Percentiles rank a stretch among this genome's conserved stretches.
Conservation (phyloP, 2,888 invertebrate genomes). For the Drosophila multiciliata region DNA sequence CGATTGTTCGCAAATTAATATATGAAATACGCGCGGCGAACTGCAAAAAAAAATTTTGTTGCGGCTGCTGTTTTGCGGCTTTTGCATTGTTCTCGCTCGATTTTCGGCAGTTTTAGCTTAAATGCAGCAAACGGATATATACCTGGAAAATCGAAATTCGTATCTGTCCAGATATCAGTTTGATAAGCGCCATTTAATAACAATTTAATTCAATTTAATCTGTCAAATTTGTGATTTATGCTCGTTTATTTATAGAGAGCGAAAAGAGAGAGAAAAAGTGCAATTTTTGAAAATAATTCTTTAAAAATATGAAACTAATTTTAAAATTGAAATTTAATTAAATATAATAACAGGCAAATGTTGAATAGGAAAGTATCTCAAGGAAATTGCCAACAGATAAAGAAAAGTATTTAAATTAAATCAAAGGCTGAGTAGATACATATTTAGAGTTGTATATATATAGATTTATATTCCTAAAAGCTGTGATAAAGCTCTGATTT, state of each 20-base stretch:
- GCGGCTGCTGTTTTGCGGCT: conserved; percentile 54
- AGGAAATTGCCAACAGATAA: background rate
- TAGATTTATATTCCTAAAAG: background rate
- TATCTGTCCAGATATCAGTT: conserved; percentile 17
- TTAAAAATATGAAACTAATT: background rate
- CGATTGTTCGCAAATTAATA: conserved; percentile 84
- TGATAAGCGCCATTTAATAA: conserved; percentile 35
- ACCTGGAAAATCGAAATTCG: conserved; percentile 24
- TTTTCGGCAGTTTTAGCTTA: conserved; percentile 23
- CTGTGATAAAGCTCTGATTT: background rate
- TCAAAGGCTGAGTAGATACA: background rate
- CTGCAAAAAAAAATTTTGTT: conserved; percentile 10
- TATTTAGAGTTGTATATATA: background rate
- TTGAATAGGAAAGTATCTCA: background rate
- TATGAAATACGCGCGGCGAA: conserved; percentile 64
- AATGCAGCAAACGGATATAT: conserved; percentile 36
- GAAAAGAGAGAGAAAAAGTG: background rate
- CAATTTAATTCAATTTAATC: conserved; percentile 26
- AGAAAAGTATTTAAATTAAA: background rate
- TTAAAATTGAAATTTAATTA: background rate
- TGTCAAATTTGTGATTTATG: conserved; percentile 21
- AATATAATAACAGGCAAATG: background rate
- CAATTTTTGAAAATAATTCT: background rate
- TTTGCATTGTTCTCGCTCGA: conserved; percentile 28
- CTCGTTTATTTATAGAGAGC: background rate